A percentile compares a stretch with the other conserved stretches of the same genome.
These are phyloP conservation scores for Valencia hispanica DNA, from an alignment of 2,797 vertebrate genomes.

Conservation along the genomic window DNA sequence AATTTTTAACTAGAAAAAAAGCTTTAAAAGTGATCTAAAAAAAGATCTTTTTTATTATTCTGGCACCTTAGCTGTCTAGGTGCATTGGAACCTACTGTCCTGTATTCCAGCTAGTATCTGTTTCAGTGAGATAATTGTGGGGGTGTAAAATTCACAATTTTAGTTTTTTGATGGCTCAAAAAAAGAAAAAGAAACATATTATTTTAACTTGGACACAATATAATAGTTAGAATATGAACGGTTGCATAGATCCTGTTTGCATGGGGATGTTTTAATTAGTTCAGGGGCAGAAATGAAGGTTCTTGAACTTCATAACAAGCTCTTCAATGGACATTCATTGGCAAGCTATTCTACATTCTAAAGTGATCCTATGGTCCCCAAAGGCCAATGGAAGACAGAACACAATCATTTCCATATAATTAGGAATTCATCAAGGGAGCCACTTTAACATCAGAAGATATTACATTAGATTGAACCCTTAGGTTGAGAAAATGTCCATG, in stretches of 20 bases:
- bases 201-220: not conserved
- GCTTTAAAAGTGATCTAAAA: no score
- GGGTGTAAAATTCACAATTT: constrained; percentile 29
- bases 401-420: constrained; percentile 63
- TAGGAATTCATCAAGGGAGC: constrained; percentile 63
- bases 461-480: constrained; percentile 38
- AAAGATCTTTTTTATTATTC: no score
- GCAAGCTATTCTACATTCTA: constrained; percentile 44
- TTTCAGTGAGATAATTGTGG: constrained; percentile 4
- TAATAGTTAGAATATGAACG: not conserved
- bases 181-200: no score
- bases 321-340: constrained; percentile 43
- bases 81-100: not conserved
- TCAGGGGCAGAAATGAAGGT: constrained; percentile 32
- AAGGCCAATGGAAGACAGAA: constrained; percentile 48
- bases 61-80: no score
- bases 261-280: constrained; percentile 22
- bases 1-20: no score
- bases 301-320: constrained; percentile 31
- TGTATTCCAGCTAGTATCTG: not conserved
- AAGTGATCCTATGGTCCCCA: constrained; percentile 35
- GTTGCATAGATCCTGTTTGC: not conserved
- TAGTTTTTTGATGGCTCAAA: no score
- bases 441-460: constrained; percentile 61
- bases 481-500: constrained; percentile 44